Base-by-base conservation (phyloP, 2,888 invertebrate species). In the Amiota mariae region DNA sequence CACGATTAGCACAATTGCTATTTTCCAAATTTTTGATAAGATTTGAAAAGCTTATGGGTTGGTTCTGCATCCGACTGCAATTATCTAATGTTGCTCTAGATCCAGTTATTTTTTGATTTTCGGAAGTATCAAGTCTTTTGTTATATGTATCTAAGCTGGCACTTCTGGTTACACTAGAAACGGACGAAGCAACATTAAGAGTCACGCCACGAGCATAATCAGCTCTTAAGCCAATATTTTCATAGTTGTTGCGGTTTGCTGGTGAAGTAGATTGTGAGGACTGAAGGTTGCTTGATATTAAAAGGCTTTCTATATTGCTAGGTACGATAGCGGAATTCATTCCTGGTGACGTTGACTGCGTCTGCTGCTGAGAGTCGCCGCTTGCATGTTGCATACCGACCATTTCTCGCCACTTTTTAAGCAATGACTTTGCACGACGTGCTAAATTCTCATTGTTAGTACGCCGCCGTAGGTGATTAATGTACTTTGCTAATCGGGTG, bases 401-500 rank as follows among this genome's bases (percentile, higher is more conserved):
- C 91, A 96, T 93, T 91, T 95, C 95, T 84, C 98, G 94, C 98
- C 98, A 98, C 91, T 95, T 93, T 86, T 97, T 96, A 73, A 98
- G 94, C 89, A 98, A 92, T 88, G 95, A 95, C 91, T 98, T 98
- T 74, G 97, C 96, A 80, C 98, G 93, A 86, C 95, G 94, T 72
- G 97, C 97, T 89, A 98, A 91, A 76, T 93, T 92, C 81, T 96
- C 95, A 90, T 97, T 95, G 75, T 92, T 92, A 59, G 97, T 96
- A 90, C 96, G 96, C 75, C 96, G 92, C 73, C 98, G 93, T 71
- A 98, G 91, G 90, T 97, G 97, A 90, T 98, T 98, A 90, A 98
- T 95, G 89, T 96, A 94, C 90, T 95, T 96, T 57, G 97, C 98
- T 89, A 98, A 92, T 93, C 98, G 92, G 93, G 98, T 98, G 93